Evolutionary conservation across 2,888 invertebrate species (phyloP), one percentile per base, ranked within the genome.

Genomic region (Stenotaenia linearis): DNA sequence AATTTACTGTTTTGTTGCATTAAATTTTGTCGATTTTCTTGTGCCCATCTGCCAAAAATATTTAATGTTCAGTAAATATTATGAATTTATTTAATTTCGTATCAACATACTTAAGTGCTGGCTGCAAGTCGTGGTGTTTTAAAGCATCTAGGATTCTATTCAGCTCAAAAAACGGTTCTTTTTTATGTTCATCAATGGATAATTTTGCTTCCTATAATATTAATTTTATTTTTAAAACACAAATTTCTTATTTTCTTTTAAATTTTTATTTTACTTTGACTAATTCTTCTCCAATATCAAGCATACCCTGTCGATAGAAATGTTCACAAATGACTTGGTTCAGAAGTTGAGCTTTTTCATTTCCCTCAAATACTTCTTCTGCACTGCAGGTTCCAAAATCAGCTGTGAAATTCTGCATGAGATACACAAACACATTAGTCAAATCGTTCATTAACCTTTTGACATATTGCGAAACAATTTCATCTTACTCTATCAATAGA

Each of bases 261-360:
- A 61, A 61, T 7, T 7, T 23, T 23, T 2, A 10, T 12, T 37
- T 80, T 83, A 91, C 92, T 85, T 89, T 86, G 79, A 91, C 91
- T 75, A 95, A 86, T 83, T 92, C 90, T 84, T 96, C 95, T 1
- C 96, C 97, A 40, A 97, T 95, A 79, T 96, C 95, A 82, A 96
- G 90, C 90, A 96, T 91, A 69, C 98, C 98, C 88, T 97, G 96
- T 82, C 97, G 90, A 85, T 95, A 94, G 85, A 97, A 94, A 88
- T 98, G 98, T 85, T 98, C 96, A 83, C 95, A 95, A 81, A 98
- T 94, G 23, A 96, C 95, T 88, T 93, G 91, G 86, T 94, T 94
- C n/a, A 95, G 87, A 21, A 92, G 86, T 84, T 90, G 89, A 77
- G 90, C 88, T 84, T 92, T 92, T 76, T 91, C 90, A 0, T 91